Evolutionary conservation across 2,888 invertebrate species (phyloP), one percentile per base, ranked within the genome.

Genomic region (Polyommatus icarus): DNA sequence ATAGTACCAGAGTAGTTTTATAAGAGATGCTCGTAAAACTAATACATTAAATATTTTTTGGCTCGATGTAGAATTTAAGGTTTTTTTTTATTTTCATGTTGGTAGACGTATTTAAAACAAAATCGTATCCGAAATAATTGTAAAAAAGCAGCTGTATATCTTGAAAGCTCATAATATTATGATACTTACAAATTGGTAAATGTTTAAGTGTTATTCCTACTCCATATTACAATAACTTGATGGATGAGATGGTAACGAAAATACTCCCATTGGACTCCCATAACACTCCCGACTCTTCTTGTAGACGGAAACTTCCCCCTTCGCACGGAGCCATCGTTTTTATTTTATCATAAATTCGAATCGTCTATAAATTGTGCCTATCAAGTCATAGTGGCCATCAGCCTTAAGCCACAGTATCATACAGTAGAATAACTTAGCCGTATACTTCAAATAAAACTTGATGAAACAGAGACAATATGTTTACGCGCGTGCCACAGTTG

Each of bases 361-460:
- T 75, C 29, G 75, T 8, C 50, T 24, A 75, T 75, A 75, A 75
- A 50, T 54, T 50, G 75, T 75, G 75, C 40, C 75, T 75, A 75
- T 75, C 50, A 75, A 75, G 54, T 75, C 29, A 75, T 50, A 24
- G 75, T 24, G 75, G 75, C 75, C 8, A 54, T 75, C 71, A 71
- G 77, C 50, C 32, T 50, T 46, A 46, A 12, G 4, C 15, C 50
- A 18, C 54, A 54, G 54, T 1, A 54, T 15, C 2, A 54, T 15
- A 15, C 3, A 50, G 50, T 54, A 54, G 1, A 18, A 5, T 54
- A 18, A 18, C 18, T 54, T 18, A 54, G 18, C 18, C 54, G 18
- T 54, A 5, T 18, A 54, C 54, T 12, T 15, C 12, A 46, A 46
- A 46, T 46, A 1, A 15, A 15, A 18, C 54, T 54, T 54, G 18